Base-by-base conservation (phyloP, 2,888 invertebrate genomes). In the Keiferia lycopersicella region DNA sequence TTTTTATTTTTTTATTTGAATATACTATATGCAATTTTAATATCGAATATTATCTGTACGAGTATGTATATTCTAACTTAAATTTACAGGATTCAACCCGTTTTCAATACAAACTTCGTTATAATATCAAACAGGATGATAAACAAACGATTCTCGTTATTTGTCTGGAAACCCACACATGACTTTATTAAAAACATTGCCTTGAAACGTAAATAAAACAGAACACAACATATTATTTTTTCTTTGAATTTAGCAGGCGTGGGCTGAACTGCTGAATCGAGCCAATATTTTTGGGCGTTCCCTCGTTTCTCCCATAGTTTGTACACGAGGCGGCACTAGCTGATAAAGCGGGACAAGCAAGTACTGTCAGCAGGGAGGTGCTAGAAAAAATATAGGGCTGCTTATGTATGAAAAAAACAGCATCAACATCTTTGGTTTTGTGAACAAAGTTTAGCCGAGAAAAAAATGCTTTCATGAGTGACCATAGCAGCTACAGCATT, bases 121-220 rank as follows among this genome's bases (percentile, higher is more conserved):
- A 56, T 34, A 16, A 56, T 12, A 56, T 10, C 34, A 34, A 56
- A 56, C 34, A 8, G n/a, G 56, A n/a, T 56, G 30, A 56, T 56
- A 56, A 56, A 56, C 56, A 56, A 56, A 56, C 34, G 30, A 56
- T 56, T 4, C 16, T 16, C 16, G 34, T n/a, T 56, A 34, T 56
- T 56, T 56, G 56, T 34, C 34, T 12, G 34, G 16, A 16, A 56
- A n/a, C 56, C 56, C 56, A 56, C 56, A 56, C 56, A 34, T 34
- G 14, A 30, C 56, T 56, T 56, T 34, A 26, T 56, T 56, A 56
- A 34, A 34, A 56, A 34, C 34, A 56, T 56, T 56, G 56, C 56
- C 56, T 26, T 14, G 34, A 16, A 56, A 51, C 51, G 22, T 34
- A 56, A 56, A 26, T 14, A 56, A 30, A 56, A 34, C 16, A 56